These are phyloP conservation scores for Heliconius melpomene DNA, from an alignment of 1,140 invertebrate genomes.

Conservation along the genomic window DNA sequence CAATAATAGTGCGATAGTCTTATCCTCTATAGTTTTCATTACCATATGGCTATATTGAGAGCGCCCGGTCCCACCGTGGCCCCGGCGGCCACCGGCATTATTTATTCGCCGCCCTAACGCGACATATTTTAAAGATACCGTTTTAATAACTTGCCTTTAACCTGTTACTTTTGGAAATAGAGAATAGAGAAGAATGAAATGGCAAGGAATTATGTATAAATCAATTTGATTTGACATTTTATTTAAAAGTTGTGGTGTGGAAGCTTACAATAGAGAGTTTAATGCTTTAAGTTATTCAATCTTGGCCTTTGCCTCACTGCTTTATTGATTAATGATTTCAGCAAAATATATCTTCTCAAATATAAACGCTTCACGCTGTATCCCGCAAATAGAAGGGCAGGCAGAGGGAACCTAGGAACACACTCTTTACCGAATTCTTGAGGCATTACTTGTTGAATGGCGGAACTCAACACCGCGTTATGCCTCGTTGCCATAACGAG, in stretches of 20 bases:
- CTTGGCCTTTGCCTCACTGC: too few species aligned
- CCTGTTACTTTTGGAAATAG: constrained; percentile 52
- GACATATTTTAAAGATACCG: constrained; percentile 74
- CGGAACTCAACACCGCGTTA: too few species aligned
- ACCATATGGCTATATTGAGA: constrained; percentile 17
- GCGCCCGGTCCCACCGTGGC: constrained; percentile 38
- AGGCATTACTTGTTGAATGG: too few species aligned
- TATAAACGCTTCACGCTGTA: too few species aligned
- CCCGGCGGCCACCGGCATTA: constrained; percentile 53
- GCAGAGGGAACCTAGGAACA: too few species aligned
- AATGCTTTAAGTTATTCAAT: too few species aligned
- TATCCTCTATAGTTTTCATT: constrained; percentile 46
- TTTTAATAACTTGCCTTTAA: constrained; percentile 73
- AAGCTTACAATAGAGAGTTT: background rate
- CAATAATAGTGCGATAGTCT: background rate
- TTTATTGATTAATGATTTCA: too few species aligned
- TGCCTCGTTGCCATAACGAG: too few species aligned
- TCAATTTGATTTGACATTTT: background rate
- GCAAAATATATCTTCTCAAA: too few species aligned
- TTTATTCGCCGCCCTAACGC: constrained; percentile 67
- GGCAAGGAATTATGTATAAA: constrained; percentile 16
- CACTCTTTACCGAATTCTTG: too few species aligned
- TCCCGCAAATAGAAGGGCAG: too few species aligned
- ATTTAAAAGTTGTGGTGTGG: background rate
- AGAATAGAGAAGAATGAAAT: constrained; percentile 49